phyloP scores from a whole-genome alignment of 1,140 invertebrate species.

The Colletes gigas region DNA sequence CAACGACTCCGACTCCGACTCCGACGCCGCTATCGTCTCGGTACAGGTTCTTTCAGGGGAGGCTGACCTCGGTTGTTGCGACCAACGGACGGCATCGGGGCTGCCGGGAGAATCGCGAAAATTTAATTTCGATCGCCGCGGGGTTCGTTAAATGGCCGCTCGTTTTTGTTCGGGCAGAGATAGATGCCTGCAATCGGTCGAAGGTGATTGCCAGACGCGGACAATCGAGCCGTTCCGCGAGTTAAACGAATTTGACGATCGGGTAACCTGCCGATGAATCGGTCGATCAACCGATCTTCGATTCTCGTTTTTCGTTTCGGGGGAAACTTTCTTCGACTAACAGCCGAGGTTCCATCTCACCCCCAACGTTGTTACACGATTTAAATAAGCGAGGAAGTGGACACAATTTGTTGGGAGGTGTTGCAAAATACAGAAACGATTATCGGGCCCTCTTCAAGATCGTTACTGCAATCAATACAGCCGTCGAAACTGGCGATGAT shows the following conservation, averaged over 20 bases:
- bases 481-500: too few relatives aligned
- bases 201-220: neutral
- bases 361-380: too few relatives aligned
- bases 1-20: too few relatives aligned
- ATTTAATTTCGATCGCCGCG: slow-evolving; percentile 53
- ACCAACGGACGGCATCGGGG: slow-evolving; percentile 35
- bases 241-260: slow-evolving; percentile 22
- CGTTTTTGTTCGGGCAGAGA: slow-evolving; percentile 19
- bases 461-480: too few relatives aligned
- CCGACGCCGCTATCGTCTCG: slow-evolving; percentile 24
- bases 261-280: neutral
- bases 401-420: too few relatives aligned
- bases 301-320: too few relatives aligned
- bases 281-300: too few relatives aligned
- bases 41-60: slow-evolving; percentile 53
- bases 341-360: too few relatives aligned
- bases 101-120: slow-evolving; percentile 41
- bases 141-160: slow-evolving; percentile 30
- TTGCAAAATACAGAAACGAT: too few relatives aligned
- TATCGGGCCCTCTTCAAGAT: too few relatives aligned
- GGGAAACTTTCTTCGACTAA: too few relatives aligned
- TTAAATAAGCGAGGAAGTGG: too few relatives aligned
- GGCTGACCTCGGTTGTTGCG: slow-evolving; percentile 35
- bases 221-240: neutral
- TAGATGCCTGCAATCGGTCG: slow-evolving; percentile 7